These are phyloP conservation scores for Platichthys flesus DNA, from an alignment of 2,113 vertebrate genomes.

Conservation along the genomic window DNA sequence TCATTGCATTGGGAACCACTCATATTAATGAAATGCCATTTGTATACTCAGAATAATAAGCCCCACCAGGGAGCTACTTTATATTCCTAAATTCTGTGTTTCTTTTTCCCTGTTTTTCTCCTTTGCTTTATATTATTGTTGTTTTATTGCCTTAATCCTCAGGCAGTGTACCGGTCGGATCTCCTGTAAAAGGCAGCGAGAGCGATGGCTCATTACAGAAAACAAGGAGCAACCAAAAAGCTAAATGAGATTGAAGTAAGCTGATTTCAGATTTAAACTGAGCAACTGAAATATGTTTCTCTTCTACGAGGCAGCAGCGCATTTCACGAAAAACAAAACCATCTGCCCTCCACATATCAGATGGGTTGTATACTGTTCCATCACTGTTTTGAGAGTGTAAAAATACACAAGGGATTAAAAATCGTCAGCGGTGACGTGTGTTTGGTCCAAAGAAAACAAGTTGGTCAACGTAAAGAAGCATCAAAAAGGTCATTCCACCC, in stretches of 20 bases:
- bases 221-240: conserved; percentile 64
- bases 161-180: conserved; percentile 31
- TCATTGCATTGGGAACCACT: conserved; percentile 53
- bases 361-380: neutral
- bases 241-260: conserved; percentile 79
- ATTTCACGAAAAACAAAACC: conserved; percentile 67
- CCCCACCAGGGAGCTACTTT: conserved; percentile 29
- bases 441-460: conserved; percentile 1
- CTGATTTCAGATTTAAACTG: conserved; percentile 81
- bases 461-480: neutral
- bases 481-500: neutral
- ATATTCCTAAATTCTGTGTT: conserved; percentile 22
- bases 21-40: conserved; percentile 57
- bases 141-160: conserved; percentile 63
- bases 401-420: neutral
- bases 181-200: conserved; percentile 11
- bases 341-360: conserved; percentile 61
- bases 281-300: conserved; percentile 69
- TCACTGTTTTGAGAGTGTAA: neutral
- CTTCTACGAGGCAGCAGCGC: conserved; percentile 31
- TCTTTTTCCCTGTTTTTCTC: neutral
- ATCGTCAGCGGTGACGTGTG: neutral
- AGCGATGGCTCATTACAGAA: conserved; percentile 60
- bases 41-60: conserved; percentile 50
- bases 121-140: conserved; percentile 38